phyloP scores from a whole-genome alignment of 2,888 invertebrate species.

The Apamea anceps region DNA sequence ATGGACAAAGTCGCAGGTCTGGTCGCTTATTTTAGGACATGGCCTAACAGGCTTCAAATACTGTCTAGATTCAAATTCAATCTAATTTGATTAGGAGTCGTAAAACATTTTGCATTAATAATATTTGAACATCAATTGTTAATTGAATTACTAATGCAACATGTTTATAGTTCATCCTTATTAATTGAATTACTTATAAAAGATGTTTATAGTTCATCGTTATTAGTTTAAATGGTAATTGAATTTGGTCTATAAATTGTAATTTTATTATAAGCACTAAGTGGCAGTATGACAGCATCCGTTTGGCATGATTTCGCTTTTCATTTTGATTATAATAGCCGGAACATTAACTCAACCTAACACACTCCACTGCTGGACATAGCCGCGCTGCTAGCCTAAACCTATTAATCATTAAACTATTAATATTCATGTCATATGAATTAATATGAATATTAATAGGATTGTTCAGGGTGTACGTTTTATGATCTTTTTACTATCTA shows the following conservation, averaged over 20 bases:
- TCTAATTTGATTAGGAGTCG: neutral
- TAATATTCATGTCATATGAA: too few species aligned
- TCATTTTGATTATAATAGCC: too few species aligned
- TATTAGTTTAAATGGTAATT: constrained; percentile 21
- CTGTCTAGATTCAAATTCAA: neutral
- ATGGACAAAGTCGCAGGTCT: too few species aligned
- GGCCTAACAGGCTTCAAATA: neutral
- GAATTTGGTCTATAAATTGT: constrained; percentile 19
- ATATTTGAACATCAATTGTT: constrained; percentile 1
- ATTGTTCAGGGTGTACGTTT: too few species aligned
- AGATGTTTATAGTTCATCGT: constrained; percentile 4
- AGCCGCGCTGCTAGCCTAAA: too few species aligned
- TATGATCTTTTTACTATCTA: too few species aligned
- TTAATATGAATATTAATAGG: too few species aligned
- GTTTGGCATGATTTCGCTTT: neutral
- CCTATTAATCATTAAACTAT: too few species aligned
- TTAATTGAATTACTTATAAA: constrained; percentile 15
- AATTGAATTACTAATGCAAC: constrained; percentile 18
- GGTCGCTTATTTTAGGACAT: neutral
- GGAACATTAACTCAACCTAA: too few species aligned
- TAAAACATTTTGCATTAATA: constrained; percentile 22
- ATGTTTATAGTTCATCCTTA: constrained; percentile 8
- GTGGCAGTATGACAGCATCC: neutral
- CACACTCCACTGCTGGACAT: too few species aligned
- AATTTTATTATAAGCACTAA: neutral